Conservation (phyloP, 1,140 invertebrate genomes). For the Eumeta japonica region DNA sequence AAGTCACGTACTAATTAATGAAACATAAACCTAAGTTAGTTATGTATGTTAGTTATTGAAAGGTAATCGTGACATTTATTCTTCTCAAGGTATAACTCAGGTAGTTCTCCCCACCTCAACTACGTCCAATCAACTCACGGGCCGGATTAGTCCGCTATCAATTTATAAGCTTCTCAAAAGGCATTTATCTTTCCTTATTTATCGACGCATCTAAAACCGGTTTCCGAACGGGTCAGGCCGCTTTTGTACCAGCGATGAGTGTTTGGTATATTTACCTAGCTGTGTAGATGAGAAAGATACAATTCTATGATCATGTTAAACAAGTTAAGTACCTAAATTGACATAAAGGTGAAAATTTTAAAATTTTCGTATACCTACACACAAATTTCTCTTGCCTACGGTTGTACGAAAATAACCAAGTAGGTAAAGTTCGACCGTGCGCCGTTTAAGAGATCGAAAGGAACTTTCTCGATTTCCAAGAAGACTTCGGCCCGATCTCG, state of each 20-base stretch:
- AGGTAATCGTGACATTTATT: not conserved
- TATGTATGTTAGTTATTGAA: too few species aligned
- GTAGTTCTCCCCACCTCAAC: not conserved
- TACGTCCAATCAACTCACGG: not conserved
- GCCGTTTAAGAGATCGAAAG: too few species aligned
- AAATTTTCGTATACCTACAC: too few species aligned
- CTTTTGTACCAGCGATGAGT: slow-evolving; percentile 17
- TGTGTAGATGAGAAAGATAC: too few species aligned
- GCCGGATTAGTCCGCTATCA: slow-evolving; percentile 39
- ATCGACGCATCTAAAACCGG: slow-evolving; percentile 47
- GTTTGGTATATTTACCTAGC: slow-evolving; percentile 19
- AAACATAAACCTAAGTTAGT: too few species aligned
- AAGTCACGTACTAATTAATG: too few species aligned
- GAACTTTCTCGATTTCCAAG: slow-evolving; percentile 43
- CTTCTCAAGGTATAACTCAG: not conserved
- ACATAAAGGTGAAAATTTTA: too few species aligned
- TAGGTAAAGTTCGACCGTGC: too few species aligned
- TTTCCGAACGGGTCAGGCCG: slow-evolving; percentile 24
- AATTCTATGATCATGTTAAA: too few species aligned
- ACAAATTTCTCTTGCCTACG: too few species aligned
- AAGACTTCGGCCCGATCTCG: slow-evolving; percentile 30
- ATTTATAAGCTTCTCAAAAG: slow-evolving; percentile 45
- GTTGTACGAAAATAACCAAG: too few species aligned
- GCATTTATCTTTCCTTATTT: slow-evolving; percentile 56
- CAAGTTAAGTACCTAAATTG: too few species aligned